A percentile compares a stretch with the other conserved stretches of the same genome.
Conservation (phyloP, 2,888 invertebrate genomes). For the Fissipunctia ypsillon region DNA sequence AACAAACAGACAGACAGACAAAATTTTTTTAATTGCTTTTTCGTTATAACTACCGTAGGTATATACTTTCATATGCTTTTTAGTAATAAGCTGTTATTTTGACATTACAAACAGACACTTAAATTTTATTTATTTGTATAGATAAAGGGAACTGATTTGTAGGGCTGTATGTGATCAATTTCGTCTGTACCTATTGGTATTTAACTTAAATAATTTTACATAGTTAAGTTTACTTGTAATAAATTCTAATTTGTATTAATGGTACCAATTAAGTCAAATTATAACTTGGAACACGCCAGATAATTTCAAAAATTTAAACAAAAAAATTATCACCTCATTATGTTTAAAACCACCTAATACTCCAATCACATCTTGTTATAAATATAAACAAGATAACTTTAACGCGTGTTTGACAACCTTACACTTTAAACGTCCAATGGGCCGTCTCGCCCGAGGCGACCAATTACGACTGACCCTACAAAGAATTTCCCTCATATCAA, state of each 20-base stretch:
- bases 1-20: too few species aligned
- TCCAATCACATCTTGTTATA: conserved; percentile 37
- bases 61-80: too few species aligned
- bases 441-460: conserved; percentile 76
- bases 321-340: not conserved
- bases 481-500: conserved; percentile 79
- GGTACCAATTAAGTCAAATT: not conserved
- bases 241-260: not conserved
- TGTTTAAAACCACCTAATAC: conserved; percentile 8
- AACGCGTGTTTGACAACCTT: conserved; percentile 60
- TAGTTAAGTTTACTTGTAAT: not conserved
- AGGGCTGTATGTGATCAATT: conserved; percentile 33
- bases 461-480: conserved; percentile 80
- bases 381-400: conserved; percentile 39
- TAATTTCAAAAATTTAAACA: not conserved
- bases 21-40: too few species aligned
- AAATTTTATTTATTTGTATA: too few species aligned
- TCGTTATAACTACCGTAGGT: too few species aligned
- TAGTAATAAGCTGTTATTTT: too few species aligned
- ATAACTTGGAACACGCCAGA: not conserved
- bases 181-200: too few species aligned
- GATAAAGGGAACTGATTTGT: conserved; percentile 13
- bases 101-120: too few species aligned
- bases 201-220: too few species aligned
- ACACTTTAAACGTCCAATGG: conserved; percentile 74